phyloP scores from a whole-genome alignment of 2,888 invertebrate genomes.

The Spodoptera littoralis region DNA sequence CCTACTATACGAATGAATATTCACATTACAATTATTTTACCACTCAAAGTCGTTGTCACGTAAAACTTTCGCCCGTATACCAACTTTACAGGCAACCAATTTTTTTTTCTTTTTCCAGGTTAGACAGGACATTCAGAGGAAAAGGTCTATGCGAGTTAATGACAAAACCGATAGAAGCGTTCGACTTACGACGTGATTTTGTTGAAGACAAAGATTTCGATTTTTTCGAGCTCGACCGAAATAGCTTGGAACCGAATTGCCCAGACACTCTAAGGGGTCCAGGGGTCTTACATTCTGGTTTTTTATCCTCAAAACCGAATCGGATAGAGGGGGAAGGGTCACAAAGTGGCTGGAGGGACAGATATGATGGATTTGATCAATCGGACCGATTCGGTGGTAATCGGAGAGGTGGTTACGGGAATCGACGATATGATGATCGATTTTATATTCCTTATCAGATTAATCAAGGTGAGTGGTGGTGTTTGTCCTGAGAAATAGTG shows the following conservation, averaged over 20 bases:
- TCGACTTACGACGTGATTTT: conserved; percentile 90
- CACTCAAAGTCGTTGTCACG: too few relatives aligned
- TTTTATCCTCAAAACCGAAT: conserved; percentile 76
- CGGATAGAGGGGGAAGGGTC: conserved; percentile 56
- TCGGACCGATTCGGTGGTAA: conserved; percentile 66
- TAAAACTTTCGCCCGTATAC: too few relatives aligned
- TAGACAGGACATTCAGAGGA: conserved; percentile 91
- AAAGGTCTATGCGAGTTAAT: conserved; percentile 94
- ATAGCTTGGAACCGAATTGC: conserved; percentile 90
- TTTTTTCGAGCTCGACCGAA: conserved; percentile 93
- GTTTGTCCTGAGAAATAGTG: too few relatives aligned
- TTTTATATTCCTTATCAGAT: conserved; percentile 89
- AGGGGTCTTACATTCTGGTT: conserved; percentile 83
- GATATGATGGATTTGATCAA: conserved; percentile 68
- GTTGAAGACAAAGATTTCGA: conserved; percentile 92
- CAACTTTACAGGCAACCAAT: too few relatives aligned
- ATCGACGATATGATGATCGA: conserved; percentile 72
- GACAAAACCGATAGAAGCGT: conserved; percentile 91
- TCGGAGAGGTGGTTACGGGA: conserved; percentile 63
- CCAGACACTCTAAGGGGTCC: conserved; percentile 77
- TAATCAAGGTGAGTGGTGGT: conserved; percentile 69
- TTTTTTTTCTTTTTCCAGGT: conserved; percentile 75
- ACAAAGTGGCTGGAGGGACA: conserved; percentile 65
- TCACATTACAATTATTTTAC: too few relatives aligned
- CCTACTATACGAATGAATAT: too few relatives aligned